A percentile compares a stretch with the other conserved stretches of the same genome.
phyloP scores from a whole-genome alignment of 1,140 invertebrate genomes.

The Chionoecetes opilio region DNA sequence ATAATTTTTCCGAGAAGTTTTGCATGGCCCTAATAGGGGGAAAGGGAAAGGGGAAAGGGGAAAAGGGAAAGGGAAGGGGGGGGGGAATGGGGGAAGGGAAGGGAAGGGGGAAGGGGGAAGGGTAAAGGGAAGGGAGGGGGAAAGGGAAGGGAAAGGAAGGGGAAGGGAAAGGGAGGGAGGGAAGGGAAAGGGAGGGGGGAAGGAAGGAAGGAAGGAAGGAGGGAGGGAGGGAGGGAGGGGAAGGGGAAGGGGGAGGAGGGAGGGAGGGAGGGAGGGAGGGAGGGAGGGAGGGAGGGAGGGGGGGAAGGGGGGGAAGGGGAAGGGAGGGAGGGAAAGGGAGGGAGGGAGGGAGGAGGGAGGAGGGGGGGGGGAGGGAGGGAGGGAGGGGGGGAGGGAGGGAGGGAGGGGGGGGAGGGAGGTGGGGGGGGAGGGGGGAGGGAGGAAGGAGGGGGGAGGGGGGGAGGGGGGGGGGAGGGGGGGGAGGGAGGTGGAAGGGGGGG shows the following conservation, averaged over 20 bases:
- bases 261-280: not conserved
- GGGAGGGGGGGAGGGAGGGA: not conserved
- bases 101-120: too few species aligned
- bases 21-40: not conserved
- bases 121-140: too few species aligned
- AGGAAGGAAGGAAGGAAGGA: not conserved
- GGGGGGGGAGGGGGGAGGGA: conserved; percentile 1
- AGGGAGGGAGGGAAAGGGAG: not conserved
- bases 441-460: not conserved
- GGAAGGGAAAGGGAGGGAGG: too few species aligned
- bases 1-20: too few species aligned
- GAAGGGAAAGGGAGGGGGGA: too few species aligned
- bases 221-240: too few species aligned
- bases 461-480: not conserved
- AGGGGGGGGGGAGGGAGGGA: not conserved
- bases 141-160: too few species aligned
- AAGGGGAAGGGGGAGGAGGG: not conserved
- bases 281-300: too few species aligned
- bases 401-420: not conserved
- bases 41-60: not conserved
- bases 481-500: not conserved
- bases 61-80: too few species aligned
- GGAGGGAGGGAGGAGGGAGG: not conserved
- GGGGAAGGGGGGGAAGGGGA: not conserved
- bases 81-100: too few species aligned